Percentiles rank a stretch among this genome's conserved stretches.
Conservation (phyloP, 2,113 vertebrate species). For the Ivindomyrus marchei region DNA sequence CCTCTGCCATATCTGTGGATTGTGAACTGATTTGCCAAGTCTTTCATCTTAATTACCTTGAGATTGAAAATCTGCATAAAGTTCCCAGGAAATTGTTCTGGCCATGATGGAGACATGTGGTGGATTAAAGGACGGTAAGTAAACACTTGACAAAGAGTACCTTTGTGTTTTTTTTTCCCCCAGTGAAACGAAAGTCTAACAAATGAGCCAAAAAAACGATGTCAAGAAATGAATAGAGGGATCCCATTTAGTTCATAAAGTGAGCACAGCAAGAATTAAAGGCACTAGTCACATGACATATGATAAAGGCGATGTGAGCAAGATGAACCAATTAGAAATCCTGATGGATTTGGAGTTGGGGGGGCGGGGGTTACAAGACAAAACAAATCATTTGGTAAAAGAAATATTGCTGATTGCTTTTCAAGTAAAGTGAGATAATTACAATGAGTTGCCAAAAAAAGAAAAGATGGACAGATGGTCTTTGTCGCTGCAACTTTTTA, state of each 20-base stretch:
- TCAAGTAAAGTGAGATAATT: slow-evolving; percentile 35
- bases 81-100: slow-evolving; percentile 3
- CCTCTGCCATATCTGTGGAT: neutral
- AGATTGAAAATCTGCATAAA: neutral
- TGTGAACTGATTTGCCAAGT: neutral
- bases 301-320: neutral
- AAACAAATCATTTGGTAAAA: slow-evolving; percentile 38
- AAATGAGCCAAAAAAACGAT: slow-evolving; percentile 21
- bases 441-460: slow-evolving; percentile 20
- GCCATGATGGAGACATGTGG: neutral
- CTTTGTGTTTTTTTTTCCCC: neutral
- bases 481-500: neutral
- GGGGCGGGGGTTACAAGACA: neutral
- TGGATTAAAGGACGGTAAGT: neutral
- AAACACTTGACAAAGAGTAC: neutral
- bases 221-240: slow-evolving; percentile 8
- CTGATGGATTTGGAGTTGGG: neutral
- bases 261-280: slow-evolving; percentile 31
- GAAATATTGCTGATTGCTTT: slow-evolving; percentile 26
- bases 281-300: slow-evolving; percentile 4
- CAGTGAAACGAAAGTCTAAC: neutral
- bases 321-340: slow-evolving; percentile 21
- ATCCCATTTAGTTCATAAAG: slow-evolving; percentile 24
- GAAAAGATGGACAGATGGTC: slow-evolving; percentile 35
- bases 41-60: neutral